Evolutionary conservation across 2,797 vertebrate genomes (phyloP), one percentile per base, ranked within the genome.

Genomic region (Dendrocincla fuliginosa): DNA sequence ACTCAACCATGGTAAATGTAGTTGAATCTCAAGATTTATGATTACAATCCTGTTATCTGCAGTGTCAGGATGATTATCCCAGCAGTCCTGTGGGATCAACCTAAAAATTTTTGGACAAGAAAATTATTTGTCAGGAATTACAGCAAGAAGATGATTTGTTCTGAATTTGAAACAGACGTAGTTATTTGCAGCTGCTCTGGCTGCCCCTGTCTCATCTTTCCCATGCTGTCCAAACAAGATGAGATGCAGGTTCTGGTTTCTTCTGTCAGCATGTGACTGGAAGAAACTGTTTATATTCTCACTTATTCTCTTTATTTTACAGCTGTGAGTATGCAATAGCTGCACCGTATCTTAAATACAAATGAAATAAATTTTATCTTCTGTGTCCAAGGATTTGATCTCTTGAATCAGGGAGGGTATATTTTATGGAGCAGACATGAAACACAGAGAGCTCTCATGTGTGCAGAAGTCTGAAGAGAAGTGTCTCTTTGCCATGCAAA

Each of bases 21-120:
- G 71, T 94, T 83, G 95, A 93, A 96, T 89, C 89, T 89, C 52
- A 64, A 96, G 94, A 92, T 95, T 92, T 94, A 89, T 61, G 84
- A 90, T 81, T 65, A 79, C 92, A 97, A 15, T 91, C 93, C 95
- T 77, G 87, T 94, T 97, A 94, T 95, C 95, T 94, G 81, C 93
- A 95, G 68, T 71, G 46, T 95, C 95, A 94, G 93, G 89, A 92
- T 87, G 90, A 93, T 96, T 97, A 92, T 94, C 78, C 75, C 71
- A 89, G 81, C 78, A 83, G 53, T 74, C 81, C 81, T 77, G 56
- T 0, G 2, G 61, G 61, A 96, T 79, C 92, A 93, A 71, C 93
- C 75, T 83, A 90, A 95, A 93, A 95, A 94, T 28, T 78, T 60
- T 59, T 94, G 91, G 91, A 78, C 87, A 90, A 89, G 87, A 91